phyloP scores from a whole-genome alignment of 2,113 vertebrate species.

The Dromaius novaehollandiae region DNA sequence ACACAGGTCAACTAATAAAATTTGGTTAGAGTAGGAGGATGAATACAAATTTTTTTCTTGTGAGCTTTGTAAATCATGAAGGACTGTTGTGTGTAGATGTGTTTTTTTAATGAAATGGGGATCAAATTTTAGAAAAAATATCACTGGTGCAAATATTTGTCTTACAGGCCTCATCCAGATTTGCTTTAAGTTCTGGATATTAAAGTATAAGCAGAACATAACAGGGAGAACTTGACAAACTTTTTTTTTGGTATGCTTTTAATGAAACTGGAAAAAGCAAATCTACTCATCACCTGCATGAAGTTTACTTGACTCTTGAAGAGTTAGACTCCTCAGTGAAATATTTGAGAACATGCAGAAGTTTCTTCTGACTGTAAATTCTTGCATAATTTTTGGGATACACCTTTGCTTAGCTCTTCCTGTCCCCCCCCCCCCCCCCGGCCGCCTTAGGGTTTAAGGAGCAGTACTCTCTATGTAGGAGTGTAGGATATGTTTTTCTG shows the following conservation, averaged over 20 bases:
- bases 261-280: not conserved
- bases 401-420: not conserved
- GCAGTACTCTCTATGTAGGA: not conserved
- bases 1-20: not conserved
- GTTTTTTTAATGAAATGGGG: not conserved
- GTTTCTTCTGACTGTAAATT: not conserved
- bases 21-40: not conserved
- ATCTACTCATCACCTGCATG: rapidly evolving
- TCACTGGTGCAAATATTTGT: not conserved
- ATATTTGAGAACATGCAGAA: not conserved
- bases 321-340: not conserved
- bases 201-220: not conserved
- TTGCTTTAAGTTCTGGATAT: not conserved
- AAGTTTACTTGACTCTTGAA: not conserved
- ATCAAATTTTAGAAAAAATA: not conserved
- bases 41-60: not conserved
- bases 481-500: not conserved
- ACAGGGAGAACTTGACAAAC: not conserved
- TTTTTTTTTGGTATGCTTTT: too few relatives aligned
- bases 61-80: not conserved
- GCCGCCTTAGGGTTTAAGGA: not conserved
- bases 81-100: not conserved
- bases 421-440: too few relatives aligned
- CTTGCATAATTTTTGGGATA: not conserved
- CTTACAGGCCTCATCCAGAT: not conserved